Evolutionary conservation across 2,113 vertebrate species (phyloP).

Genomic region (Taurulus bubalis): DNA sequence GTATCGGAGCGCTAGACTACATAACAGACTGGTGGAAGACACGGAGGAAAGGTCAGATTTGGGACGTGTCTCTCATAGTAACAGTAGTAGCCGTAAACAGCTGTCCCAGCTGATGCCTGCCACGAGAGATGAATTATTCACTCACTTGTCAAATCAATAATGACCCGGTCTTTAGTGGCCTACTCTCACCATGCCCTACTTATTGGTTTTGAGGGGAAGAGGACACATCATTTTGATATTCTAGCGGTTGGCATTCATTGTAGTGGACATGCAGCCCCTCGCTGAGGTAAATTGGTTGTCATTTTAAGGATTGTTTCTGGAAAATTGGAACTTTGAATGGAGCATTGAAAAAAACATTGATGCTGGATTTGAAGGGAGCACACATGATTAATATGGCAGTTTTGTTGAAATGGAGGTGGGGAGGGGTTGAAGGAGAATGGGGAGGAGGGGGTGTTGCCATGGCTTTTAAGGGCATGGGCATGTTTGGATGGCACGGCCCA

Average conservation of each 20-base stretch:
- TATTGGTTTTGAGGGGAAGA: slow-evolving; percentile 64
- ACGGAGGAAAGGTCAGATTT: slow-evolving; percentile 50
- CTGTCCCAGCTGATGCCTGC: slow-evolving; percentile 79
- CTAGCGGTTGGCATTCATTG: slow-evolving; percentile 53
- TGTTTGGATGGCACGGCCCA: slow-evolving; percentile 76
- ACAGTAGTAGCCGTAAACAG: slow-evolving; percentile 54
- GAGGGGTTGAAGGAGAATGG: slow-evolving; percentile 1
- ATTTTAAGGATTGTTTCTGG: slow-evolving; percentile 71
- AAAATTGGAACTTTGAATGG: slow-evolving; percentile 60
- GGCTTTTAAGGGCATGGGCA: slow-evolving; percentile 77
- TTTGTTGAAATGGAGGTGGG: slow-evolving; percentile 67
- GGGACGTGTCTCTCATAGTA: slow-evolving; percentile 35
- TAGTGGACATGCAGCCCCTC: slow-evolving; percentile 56
- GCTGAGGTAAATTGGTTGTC: slow-evolving; percentile 66
- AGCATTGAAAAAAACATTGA: slow-evolving; percentile 17
- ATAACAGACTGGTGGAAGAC: slow-evolving; percentile 30
- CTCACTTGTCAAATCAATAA: slow-evolving; percentile 83
- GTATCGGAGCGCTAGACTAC: slow-evolving; percentile 37
- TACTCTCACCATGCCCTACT: slow-evolving; percentile 78
- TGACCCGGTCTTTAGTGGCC: slow-evolving; percentile 72
- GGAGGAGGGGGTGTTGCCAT: slow-evolving; percentile 64
- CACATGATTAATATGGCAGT: slow-evolving; percentile 67
- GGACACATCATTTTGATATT: slow-evolving; percentile 71
- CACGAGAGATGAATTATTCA: slow-evolving; percentile 82
- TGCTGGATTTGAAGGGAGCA: slow-evolving; percentile 45